Evolutionary conservation across 2,113 vertebrate genomes (phyloP), one percentile per base, ranked within the genome.

Genomic region (Sterna hirundo): DNA sequence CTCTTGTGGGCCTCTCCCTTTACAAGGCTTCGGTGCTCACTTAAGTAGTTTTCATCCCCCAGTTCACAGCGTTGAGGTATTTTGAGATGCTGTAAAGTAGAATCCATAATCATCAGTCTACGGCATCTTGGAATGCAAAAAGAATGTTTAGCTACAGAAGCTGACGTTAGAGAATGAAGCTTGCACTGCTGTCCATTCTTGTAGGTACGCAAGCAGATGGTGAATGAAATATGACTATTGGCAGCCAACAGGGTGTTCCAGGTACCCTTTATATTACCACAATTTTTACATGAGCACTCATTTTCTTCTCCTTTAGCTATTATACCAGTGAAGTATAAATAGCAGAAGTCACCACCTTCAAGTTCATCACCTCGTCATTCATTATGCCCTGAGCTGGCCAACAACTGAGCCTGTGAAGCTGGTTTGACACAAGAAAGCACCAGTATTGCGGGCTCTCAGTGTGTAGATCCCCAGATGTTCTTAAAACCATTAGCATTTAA

Each of bases 21-120:
- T 62, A 47, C 2, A 30, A 25, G 27, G n/a, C 8, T 38, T 25
- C 4, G 0, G 27, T 17, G 13, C 5, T 42, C 21, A 4, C 26
- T 40, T n/a, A 14, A 60, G 29, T 18, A 25, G 16, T 29, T 44
- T 17, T 47, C 46, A 70, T 40, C 22, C 19, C 16, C 26, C 34
- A 14, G 27, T 9, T 75, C 69, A 44, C 12, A 32, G 58, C 0
- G 3, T 15, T 25, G 9, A 55, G 5, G 10, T 38, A 11, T 47
- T 65, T 27, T 15, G 26, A 77, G 22, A 40, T 61, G 23, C 20
- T 38, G 32, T 19, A 30, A 42, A 36, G 20, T 2, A 42, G 38
- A 22, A 15, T 76, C 22, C 6, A 15, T 6, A 34, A 1, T 9
- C 3, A n/a, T 13, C 46, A 44, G 3, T 14, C 29, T 25, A 34